Evolutionary conservation across 2,113 vertebrate genomes (phyloP), one percentile per base, ranked within the genome.

Genomic region (Brachirus orientalis): DNA sequence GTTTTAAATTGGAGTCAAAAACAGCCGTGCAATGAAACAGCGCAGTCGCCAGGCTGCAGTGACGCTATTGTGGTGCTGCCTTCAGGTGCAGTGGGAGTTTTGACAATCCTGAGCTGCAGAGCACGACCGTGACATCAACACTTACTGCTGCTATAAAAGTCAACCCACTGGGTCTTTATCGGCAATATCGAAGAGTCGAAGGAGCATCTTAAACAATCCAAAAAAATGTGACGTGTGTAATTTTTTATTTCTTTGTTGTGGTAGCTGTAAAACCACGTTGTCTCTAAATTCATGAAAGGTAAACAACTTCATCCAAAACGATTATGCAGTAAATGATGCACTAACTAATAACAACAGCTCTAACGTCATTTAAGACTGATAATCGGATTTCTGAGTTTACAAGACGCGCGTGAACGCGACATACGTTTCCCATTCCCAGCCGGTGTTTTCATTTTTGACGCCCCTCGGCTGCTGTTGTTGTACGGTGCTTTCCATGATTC

Each of bases 401-500:
- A 43, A 52, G 36, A 20, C 52, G 28, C 16, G 4, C 43, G 0
- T 84, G 80, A 89, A 88, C 8, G 82, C 69, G 7, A 0, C 87
- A 74, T 63, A 83, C 77, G 81, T 69, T 69, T 69, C 63, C 48
- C 83, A 82, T 69, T 69, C 63, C 48, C 83, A 82, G 77, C 85
- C 70, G 82, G 85, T 89, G 81, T 91, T 80, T 84, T 79, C 57
- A 72, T 77, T 41, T 75, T 69, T 64, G 50, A 71, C 71, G 72
- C 77, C 75, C 70, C 72, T 75, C 57, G 44, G 74, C 54, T 72
- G 48, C 38, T 68, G 51, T 58, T 73, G 48, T 38, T 68, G 51
- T 58, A 74, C 82, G 58, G 55, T 62, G 80, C 52, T 73, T 75
- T 93, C 84, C 76, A 92, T 92, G 92, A 81, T 87, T 72, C 86